These are phyloP conservation scores for Yoshiicerus persimilis DNA, from an alignment of 1,140 invertebrate species.

Conservation along the genomic window DNA sequence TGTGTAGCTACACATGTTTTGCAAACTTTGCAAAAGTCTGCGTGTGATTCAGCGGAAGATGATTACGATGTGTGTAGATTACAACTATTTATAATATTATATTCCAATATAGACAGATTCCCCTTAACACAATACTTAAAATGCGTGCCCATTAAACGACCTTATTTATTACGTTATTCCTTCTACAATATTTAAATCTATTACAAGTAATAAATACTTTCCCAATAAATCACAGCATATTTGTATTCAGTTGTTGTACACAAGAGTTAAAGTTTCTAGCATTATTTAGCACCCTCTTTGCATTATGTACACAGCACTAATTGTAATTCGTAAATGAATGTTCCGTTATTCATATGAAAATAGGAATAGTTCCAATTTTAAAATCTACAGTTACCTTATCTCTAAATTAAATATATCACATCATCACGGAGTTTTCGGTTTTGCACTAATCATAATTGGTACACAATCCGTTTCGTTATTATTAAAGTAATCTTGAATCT, in stretches of 20 bases:
- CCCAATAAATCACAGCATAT: not conserved
- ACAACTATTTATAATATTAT: not conserved
- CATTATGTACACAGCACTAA: too few relatives aligned
- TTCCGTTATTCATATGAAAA: not conserved
- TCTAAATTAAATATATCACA: too few relatives aligned
- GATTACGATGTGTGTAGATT: too few relatives aligned
- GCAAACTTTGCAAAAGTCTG: not conserved
- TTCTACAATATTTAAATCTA: too few relatives aligned
- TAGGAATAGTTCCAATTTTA: not conserved
- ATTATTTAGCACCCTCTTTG: too few relatives aligned
- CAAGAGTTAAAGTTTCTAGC: too few relatives aligned
- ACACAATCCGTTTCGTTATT: not conserved
- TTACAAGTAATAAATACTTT: not conserved
- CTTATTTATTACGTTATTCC: not conserved
- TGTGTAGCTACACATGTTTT: not conserved
- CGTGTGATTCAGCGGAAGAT: too few relatives aligned
- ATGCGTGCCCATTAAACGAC: not conserved
- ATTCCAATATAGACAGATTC: too few relatives aligned
- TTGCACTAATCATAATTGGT: not conserved
- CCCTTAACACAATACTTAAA: not conserved
- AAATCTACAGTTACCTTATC: not conserved
- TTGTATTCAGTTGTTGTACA: too few relatives aligned
- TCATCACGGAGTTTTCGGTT: not conserved
- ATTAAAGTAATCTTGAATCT: conserved; percentile 1
- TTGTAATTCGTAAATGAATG: too few relatives aligned